These are phyloP conservation scores for Corynorhinus townsendii DNA, from an alignment of 2,113 vertebrate species.

Conservation along the genomic window DNA sequence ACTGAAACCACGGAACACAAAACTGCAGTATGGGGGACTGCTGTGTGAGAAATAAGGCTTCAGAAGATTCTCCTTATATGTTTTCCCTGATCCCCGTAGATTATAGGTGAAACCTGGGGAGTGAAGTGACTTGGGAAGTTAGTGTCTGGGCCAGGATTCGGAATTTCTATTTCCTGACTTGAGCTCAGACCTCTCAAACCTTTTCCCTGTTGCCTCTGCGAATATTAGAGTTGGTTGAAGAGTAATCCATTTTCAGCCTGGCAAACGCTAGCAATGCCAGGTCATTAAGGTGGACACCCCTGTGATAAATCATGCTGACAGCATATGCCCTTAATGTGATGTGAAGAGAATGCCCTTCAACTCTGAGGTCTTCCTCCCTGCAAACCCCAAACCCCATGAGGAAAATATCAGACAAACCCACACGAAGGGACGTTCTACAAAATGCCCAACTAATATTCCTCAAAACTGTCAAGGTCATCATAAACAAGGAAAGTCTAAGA, in stretches of 20 bases:
- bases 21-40: neutral
- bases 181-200: neutral
- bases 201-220: neutral
- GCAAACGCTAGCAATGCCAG: neutral
- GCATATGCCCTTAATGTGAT: too few species aligned
- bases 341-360: neutral
- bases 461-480: neutral
- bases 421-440: neutral
- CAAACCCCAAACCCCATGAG: neutral
- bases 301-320: neutral
- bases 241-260: neutral
- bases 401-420: neutral
- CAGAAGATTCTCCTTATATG: neutral
- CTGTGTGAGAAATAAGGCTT: neutral
- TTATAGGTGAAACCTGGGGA: neutral
- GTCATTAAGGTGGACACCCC: neutral
- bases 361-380: neutral
- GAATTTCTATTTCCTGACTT: neutral
- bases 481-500: slow-evolving; percentile 25
- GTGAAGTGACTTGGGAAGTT: neutral
- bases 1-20: neutral
- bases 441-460: neutral
- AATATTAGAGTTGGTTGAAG: neutral
- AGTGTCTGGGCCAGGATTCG: neutral
- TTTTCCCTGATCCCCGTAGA: neutral